Evolutionary conservation across 2,113 vertebrate genomes (phyloP).

Genomic region (Clarias magur): DNA sequence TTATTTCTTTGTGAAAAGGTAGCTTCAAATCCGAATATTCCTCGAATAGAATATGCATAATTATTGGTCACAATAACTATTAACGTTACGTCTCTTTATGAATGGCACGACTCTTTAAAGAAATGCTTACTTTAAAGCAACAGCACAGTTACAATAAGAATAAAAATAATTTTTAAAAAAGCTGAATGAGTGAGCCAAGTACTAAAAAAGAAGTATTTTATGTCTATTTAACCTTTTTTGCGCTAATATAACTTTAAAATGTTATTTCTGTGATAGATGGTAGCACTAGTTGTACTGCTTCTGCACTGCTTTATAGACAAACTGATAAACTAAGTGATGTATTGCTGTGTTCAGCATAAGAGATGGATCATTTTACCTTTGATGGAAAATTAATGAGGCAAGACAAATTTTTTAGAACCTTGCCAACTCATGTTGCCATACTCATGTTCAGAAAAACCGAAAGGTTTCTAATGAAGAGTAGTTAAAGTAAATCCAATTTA

Average conservation of each 20-base stretch:
- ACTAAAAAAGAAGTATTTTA: constrained; percentile 24
- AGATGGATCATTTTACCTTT: neutral
- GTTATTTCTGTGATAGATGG: neutral
- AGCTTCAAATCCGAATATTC: constrained; percentile 1
- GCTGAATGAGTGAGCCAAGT: constrained; percentile 44
- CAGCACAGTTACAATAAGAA: constrained; percentile 78
- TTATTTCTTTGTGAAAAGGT: constrained; percentile 6
- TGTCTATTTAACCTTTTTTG: neutral
- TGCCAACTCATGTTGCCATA: neutral
- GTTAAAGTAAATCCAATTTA: constrained; percentile 33
- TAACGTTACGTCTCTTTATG: constrained; percentile 51
- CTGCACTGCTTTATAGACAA: constrained; percentile 6
- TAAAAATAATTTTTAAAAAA: constrained; percentile 12
- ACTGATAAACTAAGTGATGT: constrained; percentile 37
- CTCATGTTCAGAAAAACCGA: constrained; percentile 15
- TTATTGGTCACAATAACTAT: constrained; percentile 19
- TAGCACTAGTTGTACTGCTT: neutral
- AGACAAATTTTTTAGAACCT: neutral
- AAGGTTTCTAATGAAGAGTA: constrained; percentile 39
- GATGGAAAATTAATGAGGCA: neutral
- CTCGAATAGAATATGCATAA: constrained; percentile 14
- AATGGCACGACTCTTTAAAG: constrained; percentile 80
- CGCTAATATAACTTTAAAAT: neutral
- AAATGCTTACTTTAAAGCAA: constrained; percentile 89
- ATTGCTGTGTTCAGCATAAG: constrained; percentile 25